These are phyloP conservation scores for Trichoplusia ni DNA, from an alignment of 1,140 invertebrate species.

Conservation along the genomic window DNA sequence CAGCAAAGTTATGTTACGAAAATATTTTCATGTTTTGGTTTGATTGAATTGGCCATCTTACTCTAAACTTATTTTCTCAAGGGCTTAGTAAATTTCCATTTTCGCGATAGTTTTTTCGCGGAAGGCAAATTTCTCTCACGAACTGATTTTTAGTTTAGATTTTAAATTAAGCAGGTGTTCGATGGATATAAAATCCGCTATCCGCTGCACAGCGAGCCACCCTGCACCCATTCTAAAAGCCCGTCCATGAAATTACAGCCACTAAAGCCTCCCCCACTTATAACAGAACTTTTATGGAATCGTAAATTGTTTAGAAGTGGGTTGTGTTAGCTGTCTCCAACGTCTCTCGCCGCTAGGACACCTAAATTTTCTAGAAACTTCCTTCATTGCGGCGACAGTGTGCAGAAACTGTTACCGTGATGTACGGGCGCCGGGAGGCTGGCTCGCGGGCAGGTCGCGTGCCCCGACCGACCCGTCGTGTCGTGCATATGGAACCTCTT, in stretches of 20 bases:
- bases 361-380: constrained; percentile 33
- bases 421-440: background rate
- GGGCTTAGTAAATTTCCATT: too few species aligned
- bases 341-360: constrained; percentile 14
- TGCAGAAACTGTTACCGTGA: constrained; percentile 17
- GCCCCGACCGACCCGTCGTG: background rate
- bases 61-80: too few species aligned
- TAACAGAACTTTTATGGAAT: constrained; percentile 53
- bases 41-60: too few species aligned
- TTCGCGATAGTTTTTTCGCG: too few species aligned
- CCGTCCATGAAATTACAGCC: constrained; percentile 46
- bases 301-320: constrained; percentile 46
- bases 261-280: constrained; percentile 42
- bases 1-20: too few species aligned
- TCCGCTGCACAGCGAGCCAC: background rate
- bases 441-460: background rate
- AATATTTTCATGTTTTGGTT: too few species aligned
- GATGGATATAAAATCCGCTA: background rate
- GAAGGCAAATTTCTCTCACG: too few species aligned
- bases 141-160: too few species aligned
- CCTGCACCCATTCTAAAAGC: constrained; percentile 40
- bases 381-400: constrained; percentile 8
- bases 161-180: too few species aligned
- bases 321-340: constrained; percentile 31
- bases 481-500: background rate